A percentile compares a stretch with the other conserved stretches of the same genome.
These are phyloP conservation scores for Physeter macrocephalus DNA, from an alignment of 2,113 vertebrate genomes.

Conservation along the genomic window DNA sequence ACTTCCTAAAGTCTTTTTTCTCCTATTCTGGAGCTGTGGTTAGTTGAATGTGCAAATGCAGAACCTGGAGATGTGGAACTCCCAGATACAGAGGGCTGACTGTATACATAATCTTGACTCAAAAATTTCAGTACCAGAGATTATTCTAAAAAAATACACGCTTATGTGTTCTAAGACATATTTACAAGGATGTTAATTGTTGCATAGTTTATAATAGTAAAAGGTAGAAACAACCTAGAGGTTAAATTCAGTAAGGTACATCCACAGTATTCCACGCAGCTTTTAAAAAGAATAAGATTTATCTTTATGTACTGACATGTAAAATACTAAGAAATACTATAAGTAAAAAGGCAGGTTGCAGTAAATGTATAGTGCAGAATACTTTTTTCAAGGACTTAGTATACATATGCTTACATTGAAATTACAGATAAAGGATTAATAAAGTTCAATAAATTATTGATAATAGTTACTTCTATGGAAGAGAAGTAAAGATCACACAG, in stretches of 20 bases:
- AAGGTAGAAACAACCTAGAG: neutral
- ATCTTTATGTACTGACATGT: neutral
- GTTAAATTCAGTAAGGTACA: neutral
- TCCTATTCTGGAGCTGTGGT: neutral
- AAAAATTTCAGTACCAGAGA: neutral
- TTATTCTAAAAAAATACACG: neutral
- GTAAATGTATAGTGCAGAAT: neutral
- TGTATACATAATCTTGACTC: neutral
- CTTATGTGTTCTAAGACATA: neutral
- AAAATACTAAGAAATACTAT: neutral
- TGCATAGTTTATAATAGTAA: neutral
- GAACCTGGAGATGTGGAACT: neutral
- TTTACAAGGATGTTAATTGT: neutral
- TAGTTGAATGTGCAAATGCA: neutral
- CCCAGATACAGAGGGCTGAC: neutral
- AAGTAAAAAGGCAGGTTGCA: neutral
- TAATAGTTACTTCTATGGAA: neutral
- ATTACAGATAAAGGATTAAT: neutral
- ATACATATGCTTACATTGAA: neutral
- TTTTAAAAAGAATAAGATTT: conserved; percentile 8
- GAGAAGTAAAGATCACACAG: neutral
- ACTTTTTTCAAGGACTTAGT: neutral
- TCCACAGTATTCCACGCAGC: neutral
- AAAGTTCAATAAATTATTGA: neutral
- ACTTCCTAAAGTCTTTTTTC: neutral